A percentile compares a stretch with the other conserved stretches of the same genome.
These are phyloP conservation scores for Prunella himalayana DNA, from an alignment of 2,113 vertebrate genomes.

Conservation along the genomic window DNA sequence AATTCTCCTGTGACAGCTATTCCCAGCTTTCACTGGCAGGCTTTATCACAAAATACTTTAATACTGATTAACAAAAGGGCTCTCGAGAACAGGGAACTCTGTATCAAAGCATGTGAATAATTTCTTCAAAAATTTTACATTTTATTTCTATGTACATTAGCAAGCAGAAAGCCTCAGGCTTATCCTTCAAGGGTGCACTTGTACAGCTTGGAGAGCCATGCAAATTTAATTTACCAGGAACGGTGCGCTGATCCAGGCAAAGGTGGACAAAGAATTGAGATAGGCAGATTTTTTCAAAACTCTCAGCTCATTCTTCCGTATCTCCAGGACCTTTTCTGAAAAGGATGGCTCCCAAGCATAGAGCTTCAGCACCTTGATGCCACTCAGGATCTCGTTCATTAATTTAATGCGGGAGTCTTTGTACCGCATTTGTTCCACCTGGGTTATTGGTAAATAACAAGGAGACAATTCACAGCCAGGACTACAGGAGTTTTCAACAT, in stretches of 20 bases:
- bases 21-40: not conserved
- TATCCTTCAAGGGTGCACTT: not conserved
- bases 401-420: constrained; percentile 92
- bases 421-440: constrained; percentile 91
- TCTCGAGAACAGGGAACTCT: not conserved
- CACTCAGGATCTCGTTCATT: constrained; percentile 93
- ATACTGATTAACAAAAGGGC: not conserved
- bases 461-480: not conserved
- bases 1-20: not conserved
- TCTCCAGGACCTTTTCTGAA: constrained; percentile 80
- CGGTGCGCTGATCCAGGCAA: constrained; percentile 88
- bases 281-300: constrained; percentile 82
- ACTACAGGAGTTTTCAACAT: not conserved
- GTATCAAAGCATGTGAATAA: not conserved
- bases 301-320: constrained; percentile 83
- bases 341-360: constrained; percentile 96
- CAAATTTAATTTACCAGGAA: constrained; percentile 81
- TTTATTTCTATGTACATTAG: not conserved
- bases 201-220: not conserved
- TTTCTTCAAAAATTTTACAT: not conserved
- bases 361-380: constrained; percentile 95
- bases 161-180: not conserved
- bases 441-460: not conserved
- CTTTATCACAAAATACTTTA: constrained; percentile 19
- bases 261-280: constrained; percentile 83